Evolutionary conservation across 2,888 invertebrate species (phyloP).

Genomic region (Acleris emargana): DNA sequence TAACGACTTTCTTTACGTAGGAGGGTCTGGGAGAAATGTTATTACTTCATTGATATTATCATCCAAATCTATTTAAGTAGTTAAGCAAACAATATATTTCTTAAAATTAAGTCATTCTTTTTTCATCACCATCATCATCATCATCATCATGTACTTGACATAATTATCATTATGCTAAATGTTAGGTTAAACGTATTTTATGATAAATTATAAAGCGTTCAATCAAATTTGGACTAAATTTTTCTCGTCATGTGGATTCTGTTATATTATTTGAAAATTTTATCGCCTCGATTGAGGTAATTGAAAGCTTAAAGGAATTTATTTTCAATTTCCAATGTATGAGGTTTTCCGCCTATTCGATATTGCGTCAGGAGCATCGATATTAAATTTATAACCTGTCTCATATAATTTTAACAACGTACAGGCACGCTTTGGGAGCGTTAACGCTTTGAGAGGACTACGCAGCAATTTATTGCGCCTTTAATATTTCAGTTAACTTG

Average conservation of each 20-base stretch:
- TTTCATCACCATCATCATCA: too few species aligned
- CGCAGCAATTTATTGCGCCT: constrained; percentile 17
- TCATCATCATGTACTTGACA: too few species aligned
- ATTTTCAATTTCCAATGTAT: constrained; percentile 80
- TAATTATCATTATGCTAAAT: too few species aligned
- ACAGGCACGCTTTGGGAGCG: constrained; percentile 23
- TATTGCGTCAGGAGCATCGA: constrained; percentile 49
- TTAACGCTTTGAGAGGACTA: constrained; percentile 23
- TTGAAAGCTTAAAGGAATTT: constrained; percentile 82
- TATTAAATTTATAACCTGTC: constrained; percentile 58
- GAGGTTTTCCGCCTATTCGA: constrained; percentile 68
- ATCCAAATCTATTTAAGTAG: too few species aligned
- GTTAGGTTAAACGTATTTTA: too few species aligned
- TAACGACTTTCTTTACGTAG: too few species aligned
- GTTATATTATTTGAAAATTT: constrained; percentile 62
- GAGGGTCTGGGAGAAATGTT: too few species aligned
- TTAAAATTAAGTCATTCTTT: too few species aligned
- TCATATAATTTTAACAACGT: constrained; percentile 52
- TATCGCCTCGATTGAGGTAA: constrained; percentile 77
- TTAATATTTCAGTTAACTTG: constrained; percentile 18
- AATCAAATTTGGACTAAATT: background rate
- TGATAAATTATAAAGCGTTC: too few species aligned
- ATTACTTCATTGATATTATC: too few species aligned
- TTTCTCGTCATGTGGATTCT: constrained; percentile 41
- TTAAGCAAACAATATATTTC: too few species aligned